Evolutionary conservation across 1,140 invertebrate species (phyloP), one percentile per base, ranked within the genome.

Genomic region (Hydropsyche tenuis): DNA sequence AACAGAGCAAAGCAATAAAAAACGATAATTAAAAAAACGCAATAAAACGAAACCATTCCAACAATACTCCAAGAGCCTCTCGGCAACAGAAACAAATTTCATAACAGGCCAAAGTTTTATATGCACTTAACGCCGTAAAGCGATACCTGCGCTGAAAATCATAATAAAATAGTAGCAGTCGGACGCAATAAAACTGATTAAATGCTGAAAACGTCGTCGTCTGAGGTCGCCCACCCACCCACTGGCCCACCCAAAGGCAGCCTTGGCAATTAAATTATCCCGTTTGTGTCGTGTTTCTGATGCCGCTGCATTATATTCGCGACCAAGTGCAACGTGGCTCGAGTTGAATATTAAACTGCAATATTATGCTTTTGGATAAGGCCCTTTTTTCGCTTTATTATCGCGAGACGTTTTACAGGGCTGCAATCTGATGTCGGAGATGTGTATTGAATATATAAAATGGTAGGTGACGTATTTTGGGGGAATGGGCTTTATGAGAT

Each of bases 151-250:
- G 3, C 42, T 9, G 30, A 37, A 37, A 37, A 37, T 37, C 30
- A 37, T 73, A 69, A 70, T 69, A 74, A 75, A 71, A 71, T 23
- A 23, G 23, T 22, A 53, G 22, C 22, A 23, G 22, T 68, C 27
- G 51, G 45, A 23, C 11, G 27, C 53, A 65, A 63, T 75, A 69
- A 68, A 69, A 75, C 69, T 72, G 69, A 75, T 75, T 72, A 75
- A 66, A 75, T 12, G 42, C 25, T 43, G 69, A 63, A 37, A 65
- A n/a, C n/a, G n/a, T n/a, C 22, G 56, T 25, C 56, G 56, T 60
- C 22, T 60, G 56, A 18, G 56, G 23, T n/a, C 23, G 22, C 51
- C 20, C 51, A 16, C 51, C 20, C 16, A 23, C 4, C 20, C 56
- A 11, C 23, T 37, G 11, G 4, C 16, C 16, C 48, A 11, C 48